Conservation (phyloP, 1,140 invertebrate species). For the Ceratosolen fusciceps region DNA sequence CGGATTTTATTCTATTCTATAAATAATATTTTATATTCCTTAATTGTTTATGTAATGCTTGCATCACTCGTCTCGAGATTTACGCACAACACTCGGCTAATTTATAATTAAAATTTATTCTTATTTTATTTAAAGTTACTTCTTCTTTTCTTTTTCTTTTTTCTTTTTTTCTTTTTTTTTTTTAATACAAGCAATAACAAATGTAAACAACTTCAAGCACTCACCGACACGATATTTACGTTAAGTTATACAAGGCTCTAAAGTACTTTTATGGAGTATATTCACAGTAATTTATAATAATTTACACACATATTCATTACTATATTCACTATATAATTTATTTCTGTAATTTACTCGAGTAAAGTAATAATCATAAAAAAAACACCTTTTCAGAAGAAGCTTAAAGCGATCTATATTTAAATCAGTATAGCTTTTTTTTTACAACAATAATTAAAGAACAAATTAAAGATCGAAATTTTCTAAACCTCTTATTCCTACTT, state of each 20-base stretch:
- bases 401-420: too few species aligned
- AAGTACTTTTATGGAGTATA: neutral
- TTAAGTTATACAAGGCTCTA: neutral
- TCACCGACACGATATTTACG: neutral
- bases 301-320: neutral
- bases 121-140: neutral
- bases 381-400: neutral
- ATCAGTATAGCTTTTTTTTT: too few species aligned
- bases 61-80: neutral
- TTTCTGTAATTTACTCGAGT: neutral
- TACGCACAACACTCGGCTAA: neutral
- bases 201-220: neutral
- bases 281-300: neutral
- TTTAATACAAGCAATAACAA: neutral
- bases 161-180: too few species aligned
- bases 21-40: slow-evolving; percentile 5
- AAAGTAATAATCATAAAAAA: neutral
- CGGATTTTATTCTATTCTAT: neutral
- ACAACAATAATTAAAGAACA: too few species aligned
- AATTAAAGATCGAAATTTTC: too few species aligned
- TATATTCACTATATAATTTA: neutral
- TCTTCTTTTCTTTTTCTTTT: too few species aligned
- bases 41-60: neutral
- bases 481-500: too few species aligned
- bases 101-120: slow-evolving; percentile 5